A percentile compares a stretch with the other conserved stretches of the same genome.
Conservation (phyloP, 2,888 invertebrate genomes). For the Mellilla xanthometata region DNA sequence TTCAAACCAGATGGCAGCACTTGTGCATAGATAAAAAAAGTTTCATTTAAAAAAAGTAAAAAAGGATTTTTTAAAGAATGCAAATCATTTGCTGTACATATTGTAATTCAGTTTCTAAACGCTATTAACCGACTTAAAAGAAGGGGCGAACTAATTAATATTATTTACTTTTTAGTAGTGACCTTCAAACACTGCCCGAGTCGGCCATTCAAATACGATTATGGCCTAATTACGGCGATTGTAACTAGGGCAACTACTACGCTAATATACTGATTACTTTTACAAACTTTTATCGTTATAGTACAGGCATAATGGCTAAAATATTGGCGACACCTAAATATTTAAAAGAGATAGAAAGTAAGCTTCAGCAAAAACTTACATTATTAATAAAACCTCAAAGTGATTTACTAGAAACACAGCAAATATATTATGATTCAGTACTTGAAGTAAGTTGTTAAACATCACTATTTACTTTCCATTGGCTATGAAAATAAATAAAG, state of each 20-base stretch:
- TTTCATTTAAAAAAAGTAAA: constrained; percentile 40
- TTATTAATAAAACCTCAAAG: constrained; percentile 44
- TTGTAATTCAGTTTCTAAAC: too few species aligned
- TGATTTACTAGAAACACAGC: constrained; percentile 55
- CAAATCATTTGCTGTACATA: too few species aligned
- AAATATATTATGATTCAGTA: constrained; percentile 55
- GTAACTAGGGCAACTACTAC: constrained; percentile 64
- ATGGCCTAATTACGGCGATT: constrained; percentile 45
- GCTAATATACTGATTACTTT: too few species aligned
- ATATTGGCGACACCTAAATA: constrained; percentile 49
- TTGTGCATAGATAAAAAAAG: constrained; percentile 21
- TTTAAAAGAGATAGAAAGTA: constrained; percentile 54
- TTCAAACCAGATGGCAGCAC: constrained; percentile 52
- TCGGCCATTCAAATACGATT: too few species aligned
- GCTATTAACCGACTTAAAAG: too few species aligned
- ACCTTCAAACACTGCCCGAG: too few species aligned
- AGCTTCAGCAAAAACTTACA: constrained; percentile 47
- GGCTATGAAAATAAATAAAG: too few species aligned
- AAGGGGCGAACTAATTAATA: background rate
- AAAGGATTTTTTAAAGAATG: too few species aligned
- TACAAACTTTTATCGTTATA: too few species aligned
- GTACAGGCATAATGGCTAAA: background rate
- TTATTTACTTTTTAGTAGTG: too few species aligned
- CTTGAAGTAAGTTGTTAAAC: constrained; percentile 55
- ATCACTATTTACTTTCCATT: too few species aligned